A percentile compares a stretch with the other conserved stretches of the same genome.
Conservation (phyloP, 2,888 invertebrate genomes). For the Eristalinus sepulchralis region DNA sequence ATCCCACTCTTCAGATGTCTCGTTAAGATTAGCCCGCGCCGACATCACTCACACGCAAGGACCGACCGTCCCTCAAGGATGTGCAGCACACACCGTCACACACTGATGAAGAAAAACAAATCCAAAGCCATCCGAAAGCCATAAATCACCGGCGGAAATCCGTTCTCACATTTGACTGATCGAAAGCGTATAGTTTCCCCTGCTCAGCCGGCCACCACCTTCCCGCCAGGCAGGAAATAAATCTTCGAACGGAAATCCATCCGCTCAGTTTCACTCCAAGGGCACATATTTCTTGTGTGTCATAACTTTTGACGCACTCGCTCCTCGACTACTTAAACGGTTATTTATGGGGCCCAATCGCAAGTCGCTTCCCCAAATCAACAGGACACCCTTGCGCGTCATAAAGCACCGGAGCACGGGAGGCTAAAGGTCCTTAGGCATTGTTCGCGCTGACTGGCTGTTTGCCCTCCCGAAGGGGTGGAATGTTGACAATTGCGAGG, state of each 20-base stretch:
- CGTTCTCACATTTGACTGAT: constrained; percentile 43
- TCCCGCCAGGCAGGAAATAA: constrained; percentile 26
- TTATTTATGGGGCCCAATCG: constrained; percentile 55
- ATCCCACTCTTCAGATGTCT: neutral
- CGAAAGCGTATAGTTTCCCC: constrained; percentile 18
- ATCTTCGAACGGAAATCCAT: constrained; percentile 55
- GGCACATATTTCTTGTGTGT: constrained; percentile 50
- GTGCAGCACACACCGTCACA: neutral
- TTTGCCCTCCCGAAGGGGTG: constrained; percentile 1
- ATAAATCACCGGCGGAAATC: constrained; percentile 51
- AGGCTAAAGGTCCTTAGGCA: constrained; percentile 13
- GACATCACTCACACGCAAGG: neutral
- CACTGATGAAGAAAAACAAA: constrained; percentile 10
- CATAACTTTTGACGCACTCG: constrained; percentile 53
- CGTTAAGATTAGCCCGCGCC: neutral
- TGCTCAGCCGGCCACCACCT: neutral
- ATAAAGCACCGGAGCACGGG: constrained; percentile 36
- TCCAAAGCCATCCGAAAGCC: constrained; percentile 36
- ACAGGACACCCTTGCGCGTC: constrained; percentile 41
- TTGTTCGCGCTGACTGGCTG: constrained; percentile 20
- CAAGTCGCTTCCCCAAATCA: constrained; percentile 43
- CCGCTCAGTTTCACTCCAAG: constrained; percentile 13
- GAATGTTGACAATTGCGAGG: constrained; percentile 42
- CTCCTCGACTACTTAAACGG: constrained; percentile 55
- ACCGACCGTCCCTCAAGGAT: neutral